These are phyloP conservation scores for Clunio marinus DNA, from an alignment of 2,888 invertebrate genomes.

Conservation along the genomic window DNA sequence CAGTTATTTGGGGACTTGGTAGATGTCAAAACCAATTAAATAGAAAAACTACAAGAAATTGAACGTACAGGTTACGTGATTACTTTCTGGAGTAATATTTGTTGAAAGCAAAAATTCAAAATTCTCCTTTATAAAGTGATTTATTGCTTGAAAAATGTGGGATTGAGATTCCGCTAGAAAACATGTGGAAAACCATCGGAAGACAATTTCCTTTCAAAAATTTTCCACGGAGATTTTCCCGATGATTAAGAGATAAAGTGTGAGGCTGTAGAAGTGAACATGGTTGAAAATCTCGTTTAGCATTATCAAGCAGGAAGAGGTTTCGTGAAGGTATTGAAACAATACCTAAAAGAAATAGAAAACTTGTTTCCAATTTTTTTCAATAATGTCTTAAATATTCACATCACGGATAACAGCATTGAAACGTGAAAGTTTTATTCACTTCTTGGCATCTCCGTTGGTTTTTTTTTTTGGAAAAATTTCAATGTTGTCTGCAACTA, in stretches of 20 bases:
- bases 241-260: slow-evolving; percentile 36
- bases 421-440: slow-evolving; percentile 39
- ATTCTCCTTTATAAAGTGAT: neutral
- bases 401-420: slow-evolving; percentile 37
- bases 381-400: slow-evolving; percentile 36
- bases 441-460: neutral
- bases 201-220: neutral
- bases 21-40: slow-evolving; percentile 26
- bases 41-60: slow-evolving; percentile 4
- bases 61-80: neutral
- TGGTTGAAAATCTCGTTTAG: slow-evolving; percentile 3
- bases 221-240: slow-evolving; percentile 16
- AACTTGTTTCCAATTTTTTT: slow-evolving; percentile 15
- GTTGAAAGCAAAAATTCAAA: neutral
- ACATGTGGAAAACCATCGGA: neutral
- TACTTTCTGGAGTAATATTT: neutral
- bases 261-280: slow-evolving; percentile 14
- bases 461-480: slow-evolving; percentile 15
- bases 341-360: slow-evolving; percentile 15
- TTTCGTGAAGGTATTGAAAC: slow-evolving; percentile 35
- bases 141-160: slow-evolving; percentile 11
- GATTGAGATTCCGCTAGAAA: neutral
- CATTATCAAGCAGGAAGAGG: slow-evolving; percentile 10
- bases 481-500: slow-evolving; percentile 29
- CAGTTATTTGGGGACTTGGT: neutral